phyloP scores from a whole-genome alignment of 2,888 invertebrate species.

The Caenorhabditis uteleia region DNA sequence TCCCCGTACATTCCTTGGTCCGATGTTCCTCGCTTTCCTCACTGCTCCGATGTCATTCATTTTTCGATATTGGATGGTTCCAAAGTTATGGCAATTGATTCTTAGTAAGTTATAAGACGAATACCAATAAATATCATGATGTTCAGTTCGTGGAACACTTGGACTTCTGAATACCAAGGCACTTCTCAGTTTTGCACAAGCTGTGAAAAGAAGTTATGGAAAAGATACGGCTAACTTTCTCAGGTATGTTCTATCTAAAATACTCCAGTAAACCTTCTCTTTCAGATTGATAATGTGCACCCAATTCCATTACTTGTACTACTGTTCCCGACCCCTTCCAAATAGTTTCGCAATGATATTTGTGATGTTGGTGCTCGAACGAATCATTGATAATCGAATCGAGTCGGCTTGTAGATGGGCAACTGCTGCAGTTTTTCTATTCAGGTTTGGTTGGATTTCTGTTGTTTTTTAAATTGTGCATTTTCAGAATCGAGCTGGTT shows the following conservation, averaged over 20 bases:
- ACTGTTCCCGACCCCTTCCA: slow-evolving; percentile 89
- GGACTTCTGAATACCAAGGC: slow-evolving; percentile 80
- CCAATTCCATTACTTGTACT: slow-evolving; percentile 98
- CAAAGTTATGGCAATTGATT: slow-evolving; percentile 61
- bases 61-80: slow-evolving; percentile 42
- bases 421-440: slow-evolving; percentile 57
- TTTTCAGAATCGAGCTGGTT: slow-evolving; percentile 80
- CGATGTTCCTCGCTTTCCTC: slow-evolving; percentile 77
- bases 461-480: background rate
- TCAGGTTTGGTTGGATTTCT: too few species aligned
- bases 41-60: slow-evolving; percentile 39
- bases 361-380: slow-evolving; percentile 83
- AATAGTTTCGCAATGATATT: slow-evolving; percentile 90
- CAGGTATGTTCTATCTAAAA: slow-evolving; percentile 20
- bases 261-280: background rate
- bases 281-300: slow-evolving; percentile 78
- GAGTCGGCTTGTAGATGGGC: slow-evolving; percentile 76
- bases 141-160: slow-evolving; percentile 83
- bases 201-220: slow-evolving; percentile 82
- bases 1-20: slow-evolving; percentile 92
- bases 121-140: background rate
- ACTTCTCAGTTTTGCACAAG: slow-evolving; percentile 80
- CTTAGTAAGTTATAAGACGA: slow-evolving; percentile 36
- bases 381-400: slow-evolving; percentile 81
- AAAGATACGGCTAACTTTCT: slow-evolving; percentile 75